Conservation (phyloP, 2,113 vertebrate genomes). For the Pseudorectes ferrugineus region DNA sequence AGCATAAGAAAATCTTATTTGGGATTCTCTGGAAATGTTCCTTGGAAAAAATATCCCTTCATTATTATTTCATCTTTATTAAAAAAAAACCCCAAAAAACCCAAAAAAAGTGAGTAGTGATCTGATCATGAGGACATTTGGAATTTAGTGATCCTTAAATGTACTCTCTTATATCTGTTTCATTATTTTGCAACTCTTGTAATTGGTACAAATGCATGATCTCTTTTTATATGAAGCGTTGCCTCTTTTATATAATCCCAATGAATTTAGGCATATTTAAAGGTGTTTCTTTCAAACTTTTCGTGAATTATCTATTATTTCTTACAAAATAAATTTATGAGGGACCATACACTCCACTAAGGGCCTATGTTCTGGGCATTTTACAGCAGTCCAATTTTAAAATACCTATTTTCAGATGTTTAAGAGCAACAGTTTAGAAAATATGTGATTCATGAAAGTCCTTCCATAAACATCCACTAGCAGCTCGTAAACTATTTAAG, state of each 20-base stretch:
- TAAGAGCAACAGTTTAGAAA: background rate
- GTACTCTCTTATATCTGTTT: background rate
- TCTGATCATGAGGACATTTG: background rate
- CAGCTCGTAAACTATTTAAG: background rate
- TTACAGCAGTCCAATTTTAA: background rate
- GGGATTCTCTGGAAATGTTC: background rate
- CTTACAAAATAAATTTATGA: background rate
- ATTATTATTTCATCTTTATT: background rate
- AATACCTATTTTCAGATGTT: background rate
- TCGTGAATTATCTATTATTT: background rate
- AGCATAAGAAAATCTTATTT: background rate
- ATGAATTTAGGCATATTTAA: background rate
- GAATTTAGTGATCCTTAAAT: background rate
- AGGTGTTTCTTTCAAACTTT: fast-evolving
- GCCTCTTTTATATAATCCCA: background rate
- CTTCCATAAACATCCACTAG: background rate
- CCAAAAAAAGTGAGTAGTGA: background rate
- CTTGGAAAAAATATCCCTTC: background rate
- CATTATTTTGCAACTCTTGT: background rate
- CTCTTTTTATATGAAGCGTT: background rate
- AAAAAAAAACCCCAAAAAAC: background rate
- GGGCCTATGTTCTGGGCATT: background rate
- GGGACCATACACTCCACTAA: background rate
- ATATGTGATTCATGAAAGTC: background rate
- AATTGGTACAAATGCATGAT: background rate